These are phyloP conservation scores for Clupea harengus DNA, from an alignment of 2,113 vertebrate species.

Conservation along the genomic window DNA sequence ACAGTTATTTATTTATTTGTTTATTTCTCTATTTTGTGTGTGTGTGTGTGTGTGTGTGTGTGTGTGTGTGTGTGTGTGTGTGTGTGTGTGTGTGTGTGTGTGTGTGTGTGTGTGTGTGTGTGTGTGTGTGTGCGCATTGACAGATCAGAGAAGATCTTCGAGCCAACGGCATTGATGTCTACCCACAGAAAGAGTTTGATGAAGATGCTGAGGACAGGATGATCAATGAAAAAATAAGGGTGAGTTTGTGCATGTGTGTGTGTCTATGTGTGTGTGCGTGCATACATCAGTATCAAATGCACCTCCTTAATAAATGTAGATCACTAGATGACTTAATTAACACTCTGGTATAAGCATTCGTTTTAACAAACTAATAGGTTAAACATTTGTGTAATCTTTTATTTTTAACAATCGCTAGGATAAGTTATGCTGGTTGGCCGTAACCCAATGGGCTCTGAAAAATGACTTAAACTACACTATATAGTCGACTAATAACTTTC, in stretches of 20 bases:
- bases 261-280: background rate
- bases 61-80: conserved; percentile 23
- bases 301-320: background rate
- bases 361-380: background rate
- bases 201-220: conserved; percentile 91
- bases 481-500: no score
- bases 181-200: conserved; percentile 97
- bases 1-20: background rate
- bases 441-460: no score
- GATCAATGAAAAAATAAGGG: conserved; percentile 96
- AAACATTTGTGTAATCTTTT: background rate
- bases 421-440: no score
- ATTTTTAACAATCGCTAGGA: no score
- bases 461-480: no score
- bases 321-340: background rate
- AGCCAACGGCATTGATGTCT: conserved; percentile 91
- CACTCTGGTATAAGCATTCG: background rate
- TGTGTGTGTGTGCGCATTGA: conserved; percentile 16
- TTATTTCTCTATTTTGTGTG: background rate
- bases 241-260: conserved; percentile 58
- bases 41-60: conserved; percentile 22
- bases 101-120: background rate
- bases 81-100: background rate
- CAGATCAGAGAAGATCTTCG: conserved; percentile 94
- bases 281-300: background rate